phyloP scores from a whole-genome alignment of 2,113 vertebrate species.

The Neolamprologus falcicula region DNA sequence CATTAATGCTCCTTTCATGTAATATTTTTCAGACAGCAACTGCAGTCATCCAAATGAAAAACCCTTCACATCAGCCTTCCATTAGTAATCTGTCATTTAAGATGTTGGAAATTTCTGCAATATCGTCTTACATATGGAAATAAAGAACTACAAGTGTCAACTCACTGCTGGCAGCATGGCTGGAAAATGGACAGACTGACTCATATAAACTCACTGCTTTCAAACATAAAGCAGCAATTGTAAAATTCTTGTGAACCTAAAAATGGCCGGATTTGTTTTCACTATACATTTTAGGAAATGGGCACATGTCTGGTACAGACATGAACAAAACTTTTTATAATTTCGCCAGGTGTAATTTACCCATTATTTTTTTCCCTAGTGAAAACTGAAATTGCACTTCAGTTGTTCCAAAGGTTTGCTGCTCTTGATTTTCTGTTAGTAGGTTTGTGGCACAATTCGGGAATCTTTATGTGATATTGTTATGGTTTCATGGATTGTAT shows the following conservation, averaged over 20 bases:
- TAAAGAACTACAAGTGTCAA: neutral
- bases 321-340: neutral
- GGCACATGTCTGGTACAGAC: neutral
- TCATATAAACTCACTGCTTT: neutral
- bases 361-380: neutral
- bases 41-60: neutral
- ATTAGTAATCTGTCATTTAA: neutral
- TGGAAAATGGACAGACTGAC: neutral
- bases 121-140: neutral
- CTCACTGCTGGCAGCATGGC: neutral
- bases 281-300: neutral
- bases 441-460: neutral
- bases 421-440: neutral
- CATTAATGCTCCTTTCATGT: neutral
- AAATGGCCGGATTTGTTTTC: neutral
- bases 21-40: neutral
- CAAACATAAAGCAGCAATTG: neutral
- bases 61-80: neutral
- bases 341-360: neutral
- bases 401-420: neutral
- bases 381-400: neutral
- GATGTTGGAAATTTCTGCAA: neutral
- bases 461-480: neutral
- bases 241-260: neutral
- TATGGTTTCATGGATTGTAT: neutral